Evolutionary conservation across 2,113 vertebrate genomes (phyloP).

Genomic region (Progne subis): DNA sequence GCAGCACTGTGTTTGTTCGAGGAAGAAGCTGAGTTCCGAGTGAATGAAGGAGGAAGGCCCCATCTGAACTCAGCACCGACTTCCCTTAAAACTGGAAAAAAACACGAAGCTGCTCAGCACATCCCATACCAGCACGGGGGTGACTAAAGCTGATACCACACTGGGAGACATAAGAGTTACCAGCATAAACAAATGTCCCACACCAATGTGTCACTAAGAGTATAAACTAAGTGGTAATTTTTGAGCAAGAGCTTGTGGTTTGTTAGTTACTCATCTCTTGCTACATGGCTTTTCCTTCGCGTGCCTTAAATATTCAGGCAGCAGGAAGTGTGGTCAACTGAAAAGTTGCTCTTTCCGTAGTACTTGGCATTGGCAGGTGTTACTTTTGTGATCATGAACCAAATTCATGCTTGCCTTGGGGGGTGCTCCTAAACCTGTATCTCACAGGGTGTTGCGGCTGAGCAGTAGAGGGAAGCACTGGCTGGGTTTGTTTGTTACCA

Average conservation of each 20-base stretch:
- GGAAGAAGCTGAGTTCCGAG: background rate
- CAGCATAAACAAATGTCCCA: background rate
- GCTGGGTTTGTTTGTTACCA: background rate
- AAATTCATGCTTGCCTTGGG: background rate
- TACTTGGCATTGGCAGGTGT: conserved; percentile 7
- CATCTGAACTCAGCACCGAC: background rate
- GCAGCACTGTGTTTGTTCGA: background rate
- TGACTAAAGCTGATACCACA: background rate
- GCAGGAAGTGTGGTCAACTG: conserved; percentile 47
- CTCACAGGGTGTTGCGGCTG: background rate
- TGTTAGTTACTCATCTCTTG: conserved; percentile 15
- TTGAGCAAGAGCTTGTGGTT: conserved; percentile 33
- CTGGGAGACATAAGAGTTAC: background rate
- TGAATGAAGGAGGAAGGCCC: background rate
- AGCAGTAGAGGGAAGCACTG: background rate
- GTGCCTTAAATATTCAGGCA: conserved; percentile 3
- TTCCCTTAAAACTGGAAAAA: background rate
- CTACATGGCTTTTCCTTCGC: background rate
- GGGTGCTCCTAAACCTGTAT: background rate
- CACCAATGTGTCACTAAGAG: background rate
- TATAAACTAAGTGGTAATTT: background rate
- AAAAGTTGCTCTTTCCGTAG: background rate
- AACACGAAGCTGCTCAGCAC: background rate
- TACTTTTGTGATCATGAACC: background rate
- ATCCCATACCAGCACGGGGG: background rate